These are phyloP conservation scores for Darevskia nairensis DNA, from an alignment of 2,797 vertebrate genomes.

Conservation along the genomic window DNA sequence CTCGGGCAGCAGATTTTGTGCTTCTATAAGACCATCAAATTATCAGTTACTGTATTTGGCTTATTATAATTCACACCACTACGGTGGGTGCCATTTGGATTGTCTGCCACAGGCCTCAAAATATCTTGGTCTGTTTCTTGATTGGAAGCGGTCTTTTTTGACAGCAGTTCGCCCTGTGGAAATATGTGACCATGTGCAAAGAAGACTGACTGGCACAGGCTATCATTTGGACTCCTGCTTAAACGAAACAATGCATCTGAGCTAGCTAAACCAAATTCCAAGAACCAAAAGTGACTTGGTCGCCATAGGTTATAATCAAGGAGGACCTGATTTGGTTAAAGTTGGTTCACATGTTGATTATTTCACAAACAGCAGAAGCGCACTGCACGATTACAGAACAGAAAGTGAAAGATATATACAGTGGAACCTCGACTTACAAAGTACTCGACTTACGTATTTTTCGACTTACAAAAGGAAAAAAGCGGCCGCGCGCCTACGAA, in stretches of 20 bases:
- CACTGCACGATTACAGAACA: not conserved
- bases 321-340: not conserved
- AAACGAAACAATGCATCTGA: not conserved
- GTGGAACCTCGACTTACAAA: no score
- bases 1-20: not conserved
- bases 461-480: no score
- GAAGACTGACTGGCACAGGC: not conserved
- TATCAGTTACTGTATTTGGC: not conserved
- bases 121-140: not conserved
- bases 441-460: no score
- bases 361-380: not conserved
- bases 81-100: not conserved
- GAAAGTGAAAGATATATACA: slow-evolving; percentile 12
- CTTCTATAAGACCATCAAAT: not conserved
- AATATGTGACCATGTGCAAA: not conserved
- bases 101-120: not conserved
- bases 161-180: not conserved
- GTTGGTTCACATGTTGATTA: not conserved
- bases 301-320: not conserved
- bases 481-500: no score
- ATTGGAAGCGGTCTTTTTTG: not conserved
- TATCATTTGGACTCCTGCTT: not conserved
- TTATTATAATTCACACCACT: not conserved
- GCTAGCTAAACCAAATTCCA: not conserved
- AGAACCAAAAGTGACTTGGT: not conserved